Conservation (phyloP, 1,140 invertebrate genomes). For the Gryllus bimaculatus region DNA sequence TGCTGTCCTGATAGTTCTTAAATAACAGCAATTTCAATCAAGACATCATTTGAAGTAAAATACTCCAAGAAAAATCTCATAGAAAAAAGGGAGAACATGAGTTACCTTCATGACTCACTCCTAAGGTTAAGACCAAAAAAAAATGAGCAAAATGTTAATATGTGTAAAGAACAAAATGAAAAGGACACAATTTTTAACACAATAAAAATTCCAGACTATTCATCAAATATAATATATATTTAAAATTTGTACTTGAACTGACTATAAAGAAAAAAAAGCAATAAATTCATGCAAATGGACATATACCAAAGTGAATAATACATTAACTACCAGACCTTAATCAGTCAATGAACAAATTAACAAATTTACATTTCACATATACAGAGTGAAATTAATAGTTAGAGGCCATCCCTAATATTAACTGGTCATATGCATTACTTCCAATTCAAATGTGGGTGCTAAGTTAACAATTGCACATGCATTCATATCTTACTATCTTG, state of each 20-base stretch:
- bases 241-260: conserved; percentile 44
- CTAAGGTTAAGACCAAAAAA: background rate
- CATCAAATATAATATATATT: conserved; percentile 21
- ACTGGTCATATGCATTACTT: too few relatives aligned
- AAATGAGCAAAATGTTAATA: conserved; percentile 4
- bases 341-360: background rate
- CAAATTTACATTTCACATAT: too few relatives aligned
- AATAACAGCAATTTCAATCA: too few relatives aligned
- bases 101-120: background rate
- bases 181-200: background rate
- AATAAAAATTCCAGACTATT: conserved; percentile 9
- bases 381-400: background rate
- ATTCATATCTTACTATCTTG: too few relatives aligned
- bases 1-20: too few relatives aligned
- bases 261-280: conserved; percentile 30
- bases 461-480: too few relatives aligned
- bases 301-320: background rate
- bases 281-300: conserved; percentile 6
- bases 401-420: background rate
- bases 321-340: background rate
- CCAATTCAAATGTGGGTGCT: too few relatives aligned
- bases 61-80: background rate
- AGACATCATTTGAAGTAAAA: too few relatives aligned
- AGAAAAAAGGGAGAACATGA: background rate
- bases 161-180: background rate